Percentiles rank a stretch among this genome's conserved stretches.
Evolutionary conservation across 2,113 vertebrate species (phyloP).

Genomic region (Phodopus roborovskii): DNA sequence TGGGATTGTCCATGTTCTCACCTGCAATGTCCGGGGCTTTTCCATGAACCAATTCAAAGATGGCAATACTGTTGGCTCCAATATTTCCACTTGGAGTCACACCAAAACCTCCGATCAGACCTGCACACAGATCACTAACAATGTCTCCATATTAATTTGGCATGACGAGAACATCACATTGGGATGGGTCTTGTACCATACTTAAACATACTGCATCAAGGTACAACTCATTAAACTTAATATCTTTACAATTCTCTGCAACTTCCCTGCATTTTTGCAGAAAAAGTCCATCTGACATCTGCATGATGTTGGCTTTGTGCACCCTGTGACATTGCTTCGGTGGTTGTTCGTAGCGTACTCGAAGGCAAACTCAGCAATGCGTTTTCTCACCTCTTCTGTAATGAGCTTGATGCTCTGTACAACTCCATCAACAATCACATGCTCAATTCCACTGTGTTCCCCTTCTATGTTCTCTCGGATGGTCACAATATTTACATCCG

Average conservation of each 20-base stretch:
- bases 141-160: slow-evolving; percentile 98
- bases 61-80: slow-evolving; percentile 95
- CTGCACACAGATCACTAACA: slow-evolving; percentile 97
- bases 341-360: slow-evolving; percentile 96
- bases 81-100: slow-evolving; percentile 98
- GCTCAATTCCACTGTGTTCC: slow-evolving; percentile 97
- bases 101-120: slow-evolving; percentile 96
- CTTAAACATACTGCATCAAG: slow-evolving; percentile 98
- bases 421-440: slow-evolving; percentile 97
- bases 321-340: slow-evolving; percentile 94
- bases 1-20: slow-evolving; percentile 96
- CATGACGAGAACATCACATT: slow-evolving; percentile 98
- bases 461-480: slow-evolving; percentile 93
- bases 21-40: slow-evolving; percentile 97
- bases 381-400: slow-evolving; percentile 94
- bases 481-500: slow-evolving; percentile 93
- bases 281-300: slow-evolving; percentile 98
- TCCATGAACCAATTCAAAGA: slow-evolving; percentile 98
- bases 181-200: slow-evolving; percentile 97
- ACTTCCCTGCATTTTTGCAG: slow-evolving; percentile 96
- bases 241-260: slow-evolving; percentile 96
- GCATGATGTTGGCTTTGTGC: slow-evolving; percentile 99
- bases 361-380: slow-evolving; percentile 97
- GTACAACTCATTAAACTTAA: slow-evolving; percentile 99
- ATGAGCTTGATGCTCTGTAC: slow-evolving; percentile 99